Percentiles rank a stretch among this genome's conserved stretches.
Conservation (phyloP, 2,797 vertebrate species). For the Sylvilagus floridanus region DNA sequence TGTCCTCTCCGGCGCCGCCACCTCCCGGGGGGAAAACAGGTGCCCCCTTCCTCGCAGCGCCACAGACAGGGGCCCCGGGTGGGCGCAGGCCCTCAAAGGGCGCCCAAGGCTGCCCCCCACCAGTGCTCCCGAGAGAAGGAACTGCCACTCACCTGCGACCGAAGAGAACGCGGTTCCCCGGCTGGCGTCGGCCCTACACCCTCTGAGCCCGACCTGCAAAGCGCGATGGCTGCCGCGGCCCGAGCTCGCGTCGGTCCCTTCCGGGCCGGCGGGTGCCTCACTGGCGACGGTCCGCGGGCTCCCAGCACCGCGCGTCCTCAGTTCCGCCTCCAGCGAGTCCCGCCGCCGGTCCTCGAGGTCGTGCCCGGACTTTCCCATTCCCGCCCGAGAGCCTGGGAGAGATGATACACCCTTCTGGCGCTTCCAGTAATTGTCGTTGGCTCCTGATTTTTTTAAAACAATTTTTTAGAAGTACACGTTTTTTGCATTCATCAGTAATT, state of each 20-base stretch:
- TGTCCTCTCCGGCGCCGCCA: not conserved
- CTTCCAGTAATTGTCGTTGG: not conserved
- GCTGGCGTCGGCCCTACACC: not conserved
- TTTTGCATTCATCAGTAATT: conserved; percentile 23
- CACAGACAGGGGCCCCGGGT: not conserved
- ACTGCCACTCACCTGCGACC: conserved; percentile 52
- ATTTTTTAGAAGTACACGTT: not conserved
- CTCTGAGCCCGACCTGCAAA: not conserved
- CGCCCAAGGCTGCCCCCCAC: not conserved
- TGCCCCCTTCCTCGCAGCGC: not conserved
- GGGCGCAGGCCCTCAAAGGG: not conserved
- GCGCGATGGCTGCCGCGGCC: conserved; percentile 65
- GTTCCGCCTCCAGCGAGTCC: conserved; percentile 73
- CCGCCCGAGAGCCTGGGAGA: not conserved
- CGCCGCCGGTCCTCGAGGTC: fast-evolving
- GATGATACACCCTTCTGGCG: not conserved
- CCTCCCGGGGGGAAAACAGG: not conserved
- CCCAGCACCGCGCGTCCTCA: not conserved
- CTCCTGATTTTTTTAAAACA: not conserved
- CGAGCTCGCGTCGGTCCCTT: conserved; percentile 23
- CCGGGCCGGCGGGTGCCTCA: conserved; percentile 63
- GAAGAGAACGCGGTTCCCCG: conserved; percentile 27
- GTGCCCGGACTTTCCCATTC: fast-evolving
- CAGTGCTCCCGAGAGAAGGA: not conserved
- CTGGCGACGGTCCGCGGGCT: conserved; percentile 36